A percentile compares a stretch with the other conserved stretches of the same genome.
phyloP scores from a whole-genome alignment of 2,113 vertebrate genomes.

The Cyprinodon tularosa region DNA sequence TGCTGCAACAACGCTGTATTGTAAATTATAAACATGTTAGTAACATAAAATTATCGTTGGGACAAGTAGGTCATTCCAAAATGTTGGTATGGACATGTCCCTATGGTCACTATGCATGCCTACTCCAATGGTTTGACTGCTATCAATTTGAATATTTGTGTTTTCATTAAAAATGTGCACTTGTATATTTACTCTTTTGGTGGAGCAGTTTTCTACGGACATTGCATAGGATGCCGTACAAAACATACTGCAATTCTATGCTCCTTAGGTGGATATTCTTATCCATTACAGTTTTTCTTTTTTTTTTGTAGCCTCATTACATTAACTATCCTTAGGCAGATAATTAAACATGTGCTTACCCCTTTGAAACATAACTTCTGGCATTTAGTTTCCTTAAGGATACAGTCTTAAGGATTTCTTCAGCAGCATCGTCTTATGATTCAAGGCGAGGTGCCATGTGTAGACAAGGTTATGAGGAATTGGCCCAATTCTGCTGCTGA shows the following conservation, averaged over 20 bases:
- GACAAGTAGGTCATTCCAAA: no score
- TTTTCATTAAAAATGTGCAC: no score
- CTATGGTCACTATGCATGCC: no score
- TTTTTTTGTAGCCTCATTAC: slow-evolving; percentile 40
- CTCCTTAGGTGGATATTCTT: not conserved
- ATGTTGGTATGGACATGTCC: no score
- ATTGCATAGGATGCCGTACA: not conserved
- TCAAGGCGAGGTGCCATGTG: slow-evolving; percentile 70
- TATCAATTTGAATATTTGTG: no score
- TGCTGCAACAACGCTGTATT: no score
- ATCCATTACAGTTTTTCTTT: not conserved
- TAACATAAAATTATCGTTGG: no score
- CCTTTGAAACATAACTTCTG: slow-evolving; percentile 50
- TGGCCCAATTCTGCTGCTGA: slow-evolving; percentile 72
- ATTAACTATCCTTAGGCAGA: slow-evolving; percentile 56
- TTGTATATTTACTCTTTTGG: not conserved
- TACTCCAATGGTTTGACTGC: no score
- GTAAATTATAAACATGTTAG: no score
- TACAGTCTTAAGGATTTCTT: slow-evolving; percentile 63
- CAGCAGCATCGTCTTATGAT: slow-evolving; percentile 59
- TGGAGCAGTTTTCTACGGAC: not conserved
- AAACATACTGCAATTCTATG: slow-evolving; percentile 1
- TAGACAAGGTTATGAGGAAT: slow-evolving; percentile 76
- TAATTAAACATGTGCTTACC: slow-evolving; percentile 75
- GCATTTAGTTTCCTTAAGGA: slow-evolving; percentile 67